Base-by-base conservation (phyloP, 2,797 vertebrate species). In the Synaphobranchus kaupii region DNA sequence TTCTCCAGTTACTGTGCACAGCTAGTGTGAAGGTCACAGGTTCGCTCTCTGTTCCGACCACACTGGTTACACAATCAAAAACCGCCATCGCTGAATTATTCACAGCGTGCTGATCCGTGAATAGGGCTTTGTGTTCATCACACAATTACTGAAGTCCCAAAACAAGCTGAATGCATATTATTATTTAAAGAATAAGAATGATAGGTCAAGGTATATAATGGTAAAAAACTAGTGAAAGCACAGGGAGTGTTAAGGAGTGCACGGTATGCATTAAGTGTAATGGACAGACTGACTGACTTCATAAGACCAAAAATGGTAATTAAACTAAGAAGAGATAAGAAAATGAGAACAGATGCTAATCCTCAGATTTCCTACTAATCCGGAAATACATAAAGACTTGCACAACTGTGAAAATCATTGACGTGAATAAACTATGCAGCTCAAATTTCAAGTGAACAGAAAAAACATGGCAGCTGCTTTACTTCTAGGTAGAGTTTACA, bases 291-390 rank as follows among this genome's bases (percentile, higher is more conserved):
- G 71, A 76, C 31, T 44, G 34, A 39, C 71, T 76, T 76, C 71
- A 76, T 17, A 76, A 44, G 31, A 44, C 15, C 13, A 76, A 34
- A 76, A 39, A 39, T 76, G 71, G 71, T 76, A 76, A 76, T 76
- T 76, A 76, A 39, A 76, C 71, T 39, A 76, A 76, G 71, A 39
- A 13, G 31, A 20, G 71, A 76, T 76, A 76, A 20, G 28, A 20
- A 76, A 44, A 76, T 76, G 71, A 44, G 71, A 76, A 76, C 34
- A 76, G 71, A 34, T 44, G 71, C 71, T 76, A 44, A 76, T 44
- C 31, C 34, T 44, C 34, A 4, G 71, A 76, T 76, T 76, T 76
- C 4, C 71, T 0, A 44, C 71, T 44, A 76, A 76, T 44, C 71
- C 34, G 44, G 31, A 44, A 39, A 76, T 39, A 44, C 34, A 20